Evolutionary conservation across 2,888 invertebrate genomes (phyloP), one percentile per base, ranked within the genome.

Genomic region (Andrena bicolor): DNA sequence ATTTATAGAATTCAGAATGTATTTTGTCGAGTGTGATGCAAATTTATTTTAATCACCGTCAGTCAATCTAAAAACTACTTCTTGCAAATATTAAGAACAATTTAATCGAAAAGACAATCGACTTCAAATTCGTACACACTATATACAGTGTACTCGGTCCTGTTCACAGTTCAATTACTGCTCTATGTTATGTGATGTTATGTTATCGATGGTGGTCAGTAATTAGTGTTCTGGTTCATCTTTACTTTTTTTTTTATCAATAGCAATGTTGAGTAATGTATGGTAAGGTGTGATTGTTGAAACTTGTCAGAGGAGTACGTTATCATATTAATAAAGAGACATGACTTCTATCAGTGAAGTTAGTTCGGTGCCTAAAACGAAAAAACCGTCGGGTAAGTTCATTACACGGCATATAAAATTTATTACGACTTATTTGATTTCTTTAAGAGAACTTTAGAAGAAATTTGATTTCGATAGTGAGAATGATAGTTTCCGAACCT

Each of bases 301-400:
- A 80, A 65, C 7, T 53, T 61, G 13, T 60, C 8, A 51, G 56
- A 48, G 23, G 28, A 26, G 20, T 60, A 56, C n/a, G 28, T 30
- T 13, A 23, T 20, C 48, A 32, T 16, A 26, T 28, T 51, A 26
- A 64, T 41, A 26, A 64, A 32, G n/a, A 76, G 87, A 48, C 6
- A 92, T 92, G 92, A 90, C 91, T 80, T 91, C 88, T 61, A 80
- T 91, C 60, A 91, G 74, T 65, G 93, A 93, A 77, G 86, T 83
- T 56, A 88, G 88, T 72, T 89, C 92, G 61, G 77, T 91, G 58
- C 90, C 92, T 48, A 93, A 92, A 89, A 92, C 91, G 32, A 93
- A 93, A 83, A 94, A 93, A 88, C 93, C 93, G 10, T 93, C 93
- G 60, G 93, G 93, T 93, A 85, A 90, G 89, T 74, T 61, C 28